Evolutionary conservation across 2,888 invertebrate genomes (phyloP).

Genomic region (Scaptomyza parva): DNA sequence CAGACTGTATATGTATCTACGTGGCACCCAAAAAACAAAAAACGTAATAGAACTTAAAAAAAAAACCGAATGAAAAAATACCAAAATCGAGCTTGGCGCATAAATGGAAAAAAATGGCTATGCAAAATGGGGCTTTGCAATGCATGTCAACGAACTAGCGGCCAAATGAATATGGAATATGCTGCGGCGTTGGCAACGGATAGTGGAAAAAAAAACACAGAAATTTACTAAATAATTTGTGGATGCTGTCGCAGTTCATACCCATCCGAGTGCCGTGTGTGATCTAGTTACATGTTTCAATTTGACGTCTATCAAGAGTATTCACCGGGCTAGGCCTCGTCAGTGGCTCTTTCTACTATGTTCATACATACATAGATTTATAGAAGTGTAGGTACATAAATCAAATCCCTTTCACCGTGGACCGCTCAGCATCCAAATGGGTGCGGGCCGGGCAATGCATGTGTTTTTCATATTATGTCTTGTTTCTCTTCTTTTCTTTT

Average conservation of each 20-base stretch:
- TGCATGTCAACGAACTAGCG: conserved; percentile 73
- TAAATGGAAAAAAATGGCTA: conserved; percentile 26
- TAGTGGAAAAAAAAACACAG: conserved; percentile 25
- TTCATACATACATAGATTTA: background rate
- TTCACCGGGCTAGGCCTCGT: conserved; percentile 51
- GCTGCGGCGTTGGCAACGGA: conserved; percentile 26
- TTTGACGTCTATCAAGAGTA: conserved; percentile 76
- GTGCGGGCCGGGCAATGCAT: conserved; percentile 41
- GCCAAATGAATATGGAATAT: conserved; percentile 77
- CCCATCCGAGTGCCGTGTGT: background rate
- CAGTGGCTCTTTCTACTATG: conserved; percentile 2
- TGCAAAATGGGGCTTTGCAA: conserved; percentile 45
- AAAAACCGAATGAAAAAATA: conserved; percentile 23
- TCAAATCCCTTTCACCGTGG: conserved; percentile 62
- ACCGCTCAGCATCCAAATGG: conserved; percentile 38
- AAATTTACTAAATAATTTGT: conserved; percentile 77
- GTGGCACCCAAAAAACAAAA: conserved; percentile 18
- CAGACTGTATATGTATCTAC: conserved; percentile 29
- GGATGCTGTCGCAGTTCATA: conserved; percentile 40
- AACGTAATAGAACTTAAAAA: conserved; percentile 6
- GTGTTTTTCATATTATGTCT: conserved; percentile 70
- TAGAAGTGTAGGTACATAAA: conserved; percentile 59
- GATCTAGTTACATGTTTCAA: conserved; percentile 76
- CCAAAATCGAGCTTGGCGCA: conserved; percentile 29
- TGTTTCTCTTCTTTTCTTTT: conserved; percentile 50